phyloP scores from a whole-genome alignment of 2,888 invertebrate genomes.

The Micropterix aruncella region DNA sequence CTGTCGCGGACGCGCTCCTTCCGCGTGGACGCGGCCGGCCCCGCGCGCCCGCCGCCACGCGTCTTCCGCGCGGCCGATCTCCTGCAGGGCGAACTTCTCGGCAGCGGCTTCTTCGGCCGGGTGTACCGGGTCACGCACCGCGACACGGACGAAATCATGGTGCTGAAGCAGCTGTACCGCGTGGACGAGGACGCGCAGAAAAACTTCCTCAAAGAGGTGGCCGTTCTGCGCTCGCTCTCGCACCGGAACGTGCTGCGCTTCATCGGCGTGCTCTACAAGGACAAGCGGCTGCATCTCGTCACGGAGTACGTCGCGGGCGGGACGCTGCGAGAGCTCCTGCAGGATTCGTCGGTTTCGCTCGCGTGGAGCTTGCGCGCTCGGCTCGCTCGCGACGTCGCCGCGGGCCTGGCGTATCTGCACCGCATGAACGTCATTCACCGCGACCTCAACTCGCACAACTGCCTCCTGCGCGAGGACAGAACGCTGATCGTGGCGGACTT shows the following conservation, averaged over 20 bases:
- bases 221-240: conserved; percentile 75
- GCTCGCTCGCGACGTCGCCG: conserved; percentile 83
- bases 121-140: conserved; percentile 85
- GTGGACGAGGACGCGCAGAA: conserved; percentile 91
- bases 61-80: conserved; percentile 89
- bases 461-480: conserved; percentile 80
- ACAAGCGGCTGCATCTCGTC: conserved; percentile 79
- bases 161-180: conserved; percentile 83
- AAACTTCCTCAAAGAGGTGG: conserved; percentile 90
- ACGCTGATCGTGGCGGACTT: conserved; percentile 94
- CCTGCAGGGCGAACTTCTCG: conserved; percentile 74
- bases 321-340: conserved; percentile 72
- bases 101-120: conserved; percentile 91
- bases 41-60: conserved; percentile 35
- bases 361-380: conserved; percentile 71
- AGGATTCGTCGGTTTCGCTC: conserved; percentile 39
- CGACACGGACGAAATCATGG: conserved; percentile 87
- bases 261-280: conserved; percentile 87
- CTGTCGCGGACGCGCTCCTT: conserved; percentile 81
- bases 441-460: conserved; percentile 92
- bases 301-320: conserved; percentile 91
- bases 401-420: conserved; percentile 90
- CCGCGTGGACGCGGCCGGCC: conserved; percentile 44
- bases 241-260: conserved; percentile 86
- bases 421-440: conserved; percentile 90